phyloP scores from a whole-genome alignment of 2,888 invertebrate genomes.

The Oscheius sp. region DNA sequence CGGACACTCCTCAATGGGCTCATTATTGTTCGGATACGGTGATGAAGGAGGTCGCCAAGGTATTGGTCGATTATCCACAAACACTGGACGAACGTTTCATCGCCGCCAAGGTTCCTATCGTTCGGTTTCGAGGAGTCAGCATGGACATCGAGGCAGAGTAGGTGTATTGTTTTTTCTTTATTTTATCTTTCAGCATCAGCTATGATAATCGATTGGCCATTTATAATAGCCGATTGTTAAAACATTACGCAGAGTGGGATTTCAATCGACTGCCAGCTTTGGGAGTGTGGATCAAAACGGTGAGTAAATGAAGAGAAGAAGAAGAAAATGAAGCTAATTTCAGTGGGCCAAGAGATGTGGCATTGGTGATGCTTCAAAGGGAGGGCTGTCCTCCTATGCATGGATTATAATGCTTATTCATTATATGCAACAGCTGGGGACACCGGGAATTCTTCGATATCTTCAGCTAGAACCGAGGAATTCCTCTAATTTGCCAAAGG shows the following conservation, averaged over 20 bases:
- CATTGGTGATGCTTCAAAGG: constrained; percentile 76
- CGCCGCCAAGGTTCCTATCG: constrained; percentile 77
- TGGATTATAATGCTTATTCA: constrained; percentile 77
- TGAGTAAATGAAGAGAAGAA: not conserved
- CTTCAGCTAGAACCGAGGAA: constrained; percentile 71
- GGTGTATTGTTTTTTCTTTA: not conserved
- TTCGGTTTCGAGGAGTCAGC: constrained; percentile 73
- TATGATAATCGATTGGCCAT: constrained; percentile 76
- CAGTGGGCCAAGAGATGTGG: constrained; percentile 50
- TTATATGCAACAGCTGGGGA: constrained; percentile 74
- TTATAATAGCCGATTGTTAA: constrained; percentile 75
- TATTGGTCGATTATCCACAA: constrained; percentile 48
- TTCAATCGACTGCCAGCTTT: constrained; percentile 69
- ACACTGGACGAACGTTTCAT: constrained; percentile 64
- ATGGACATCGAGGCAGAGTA: constrained; percentile 53
- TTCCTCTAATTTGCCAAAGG: constrained; percentile 33
- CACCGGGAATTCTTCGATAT: constrained; percentile 75
- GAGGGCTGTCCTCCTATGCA: constrained; percentile 77
- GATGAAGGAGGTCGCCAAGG: constrained; percentile 52
- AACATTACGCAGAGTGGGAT: constrained; percentile 73
- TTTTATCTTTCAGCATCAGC: constrained; percentile 72
- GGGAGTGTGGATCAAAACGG: constrained; percentile 52
- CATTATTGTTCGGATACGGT: constrained; percentile 40
- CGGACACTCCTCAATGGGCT: constrained; percentile 55
- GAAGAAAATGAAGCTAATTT: constrained; percentile 1